Evolutionary conservation across 2,797 vertebrate species (phyloP).

Genomic region (Cercopithecus neglectus): DNA sequence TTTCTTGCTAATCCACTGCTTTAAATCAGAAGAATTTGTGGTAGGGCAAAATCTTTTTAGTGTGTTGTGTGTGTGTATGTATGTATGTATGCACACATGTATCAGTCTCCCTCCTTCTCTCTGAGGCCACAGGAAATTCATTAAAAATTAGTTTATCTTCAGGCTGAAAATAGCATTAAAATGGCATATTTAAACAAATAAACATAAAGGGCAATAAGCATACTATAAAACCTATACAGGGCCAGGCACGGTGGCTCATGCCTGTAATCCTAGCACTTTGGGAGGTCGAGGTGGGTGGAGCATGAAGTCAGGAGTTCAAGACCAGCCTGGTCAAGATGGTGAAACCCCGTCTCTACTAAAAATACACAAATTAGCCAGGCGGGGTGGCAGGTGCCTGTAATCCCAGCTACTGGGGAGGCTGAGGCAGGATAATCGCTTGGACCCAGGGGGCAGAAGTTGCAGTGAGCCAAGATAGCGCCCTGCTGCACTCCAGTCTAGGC

Average conservation of each 20-base stretch:
- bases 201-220: slow-evolving; percentile 25
- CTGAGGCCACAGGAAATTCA: slow-evolving; percentile 39
- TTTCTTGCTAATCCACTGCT: neutral
- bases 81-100: neutral
- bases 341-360: neutral
- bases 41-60: neutral
- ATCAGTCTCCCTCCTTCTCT: neutral
- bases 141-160: neutral
- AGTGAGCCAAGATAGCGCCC: neutral
- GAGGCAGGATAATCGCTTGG: neutral
- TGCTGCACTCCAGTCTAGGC: neutral
- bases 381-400: neutral
- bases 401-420: neutral
- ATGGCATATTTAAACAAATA: neutral
- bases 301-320: neutral
- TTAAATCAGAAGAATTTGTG: neutral
- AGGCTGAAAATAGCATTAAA: neutral
- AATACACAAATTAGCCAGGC: neutral
- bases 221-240: neutral
- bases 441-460: neutral
- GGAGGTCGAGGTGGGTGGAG: neutral
- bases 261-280: neutral
- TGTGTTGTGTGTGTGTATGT: neutral
- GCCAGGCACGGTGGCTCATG: neutral
- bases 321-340: neutral